Evolutionary conservation across 1,140 invertebrate species (phyloP), one percentile per base, ranked within the genome.

Genomic region (Sarcophaga peregrina): DNA sequence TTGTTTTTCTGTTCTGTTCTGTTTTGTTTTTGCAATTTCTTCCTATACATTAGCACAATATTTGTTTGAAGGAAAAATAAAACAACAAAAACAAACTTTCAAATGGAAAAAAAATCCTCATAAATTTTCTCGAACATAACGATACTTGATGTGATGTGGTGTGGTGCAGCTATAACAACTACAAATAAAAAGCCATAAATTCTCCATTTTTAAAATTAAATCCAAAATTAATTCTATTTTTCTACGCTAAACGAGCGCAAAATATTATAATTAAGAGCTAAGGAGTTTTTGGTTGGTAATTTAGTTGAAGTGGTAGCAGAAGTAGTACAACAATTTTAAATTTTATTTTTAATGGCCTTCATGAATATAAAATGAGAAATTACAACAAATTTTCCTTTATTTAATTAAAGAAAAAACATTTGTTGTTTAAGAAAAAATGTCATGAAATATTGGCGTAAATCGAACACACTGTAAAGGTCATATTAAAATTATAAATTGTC

Each of bases 181-280:
- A 37, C n/a, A 68, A 68, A 68, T 68, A 58, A 58, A 58, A 68
- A 68, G 17, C 62, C 62, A 68, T 68, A 68, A 68, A 68, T 68
- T 68, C 20, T 68, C 62, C 17, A 68, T 68, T 68, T 68, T 68
- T 10, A 20, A 68, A 52, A 52, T 9, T 52, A 52, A 52, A 52
- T 25, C 17, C 20, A 68, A 68, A 17, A 68, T 68, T 68, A 68
- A 68, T 20, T 7, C 20, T 68, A 68, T 13, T 58, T 58, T 58
- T 13, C 54, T 7, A 58, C 15, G 13, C 54, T 37, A 37, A 37
- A 37, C 25, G 25, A 37, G 25, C 25, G 25, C 25, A 37, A 37
- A 37, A 37, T 37, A 58, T 58, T 58, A n/a, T 58, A 58, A 58
- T 58, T 58, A 37, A 58, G 54, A 15, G 13, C n/a, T 58, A 13